Conservation (phyloP, 2,888 invertebrate genomes). For the Ormyrus rosae region DNA sequence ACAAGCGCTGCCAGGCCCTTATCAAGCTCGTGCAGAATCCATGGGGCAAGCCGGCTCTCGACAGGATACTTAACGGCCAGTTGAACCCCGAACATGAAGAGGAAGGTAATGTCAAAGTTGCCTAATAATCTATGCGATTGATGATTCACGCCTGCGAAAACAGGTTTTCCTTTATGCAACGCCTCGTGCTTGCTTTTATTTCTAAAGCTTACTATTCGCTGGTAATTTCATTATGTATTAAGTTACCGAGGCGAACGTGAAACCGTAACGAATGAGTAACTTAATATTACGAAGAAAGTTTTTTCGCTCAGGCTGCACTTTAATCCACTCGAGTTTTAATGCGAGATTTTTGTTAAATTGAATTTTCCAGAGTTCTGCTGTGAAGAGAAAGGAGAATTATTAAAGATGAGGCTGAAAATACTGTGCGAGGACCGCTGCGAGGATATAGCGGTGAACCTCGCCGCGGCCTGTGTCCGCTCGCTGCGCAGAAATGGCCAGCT, state of each 20-base stretch:
- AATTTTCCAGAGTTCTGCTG: conserved; percentile 78
- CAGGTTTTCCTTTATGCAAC: neutral
- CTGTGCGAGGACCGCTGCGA: conserved; percentile 80
- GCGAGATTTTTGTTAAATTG: too few relatives aligned
- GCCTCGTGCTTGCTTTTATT: neutral
- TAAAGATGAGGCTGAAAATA: conserved; percentile 80
- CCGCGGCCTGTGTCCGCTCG: conserved; percentile 78
- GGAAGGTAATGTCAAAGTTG: conserved; percentile 65
- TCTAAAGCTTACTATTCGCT: too few relatives aligned
- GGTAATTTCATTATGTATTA: too few relatives aligned
- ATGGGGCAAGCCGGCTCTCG: conserved; percentile 76
- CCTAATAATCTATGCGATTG: too few relatives aligned
- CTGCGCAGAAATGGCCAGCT: conserved; percentile 74
- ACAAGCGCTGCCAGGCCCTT: conserved; percentile 76
- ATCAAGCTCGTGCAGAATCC: conserved; percentile 78
- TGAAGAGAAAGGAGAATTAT: conserved; percentile 79
- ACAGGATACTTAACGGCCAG: conserved; percentile 74
- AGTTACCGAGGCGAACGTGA: neutral
- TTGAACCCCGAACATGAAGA: conserved; percentile 74
- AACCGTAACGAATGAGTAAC: neutral
- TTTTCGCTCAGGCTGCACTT: conserved; percentile 65
- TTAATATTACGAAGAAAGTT: neutral
- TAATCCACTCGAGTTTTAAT: too few relatives aligned
- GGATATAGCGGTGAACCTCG: conserved; percentile 80
- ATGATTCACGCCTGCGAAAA: too few relatives aligned